A percentile compares a stretch with the other conserved stretches of the same genome.
Conservation (phyloP, 2,113 vertebrate species). For the Chloroceryle aenea region DNA sequence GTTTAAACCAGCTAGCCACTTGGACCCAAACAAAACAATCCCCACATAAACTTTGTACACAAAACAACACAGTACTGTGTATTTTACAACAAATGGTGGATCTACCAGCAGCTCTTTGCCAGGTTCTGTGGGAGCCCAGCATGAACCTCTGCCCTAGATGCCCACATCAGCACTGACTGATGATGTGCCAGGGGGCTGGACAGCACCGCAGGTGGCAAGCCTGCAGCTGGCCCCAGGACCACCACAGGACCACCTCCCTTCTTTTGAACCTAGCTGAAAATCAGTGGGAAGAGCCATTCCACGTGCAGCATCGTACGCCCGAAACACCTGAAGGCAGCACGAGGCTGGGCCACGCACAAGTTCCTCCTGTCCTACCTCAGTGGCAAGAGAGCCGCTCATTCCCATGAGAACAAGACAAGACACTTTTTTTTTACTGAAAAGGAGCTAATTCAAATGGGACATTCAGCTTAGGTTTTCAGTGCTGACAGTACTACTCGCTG, state of each 20-base stretch:
- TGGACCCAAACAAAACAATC: background rate
- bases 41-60: background rate
- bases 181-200: accelerated
- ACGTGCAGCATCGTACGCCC: accelerated
- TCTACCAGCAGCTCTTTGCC: background rate
- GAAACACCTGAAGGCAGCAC: accelerated
- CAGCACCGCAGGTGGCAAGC: accelerated
- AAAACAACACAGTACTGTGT: background rate
- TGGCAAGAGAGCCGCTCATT: accelerated
- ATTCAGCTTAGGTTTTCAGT: background rate
- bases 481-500: accelerated
- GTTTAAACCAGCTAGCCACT: background rate
- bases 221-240: accelerated
- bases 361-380: background rate
- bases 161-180: accelerated
- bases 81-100: background rate
- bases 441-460: background rate
- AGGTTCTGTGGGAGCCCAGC: background rate
- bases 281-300: accelerated
- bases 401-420: background rate
- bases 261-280: background rate
- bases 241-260: background rate
- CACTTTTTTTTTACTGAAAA: background rate
- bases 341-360: background rate
- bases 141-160: accelerated